Evolutionary conservation across 2,797 vertebrate genomes (phyloP), one percentile per base, ranked within the genome.

Genomic region (Girardinus metallicus): DNA sequence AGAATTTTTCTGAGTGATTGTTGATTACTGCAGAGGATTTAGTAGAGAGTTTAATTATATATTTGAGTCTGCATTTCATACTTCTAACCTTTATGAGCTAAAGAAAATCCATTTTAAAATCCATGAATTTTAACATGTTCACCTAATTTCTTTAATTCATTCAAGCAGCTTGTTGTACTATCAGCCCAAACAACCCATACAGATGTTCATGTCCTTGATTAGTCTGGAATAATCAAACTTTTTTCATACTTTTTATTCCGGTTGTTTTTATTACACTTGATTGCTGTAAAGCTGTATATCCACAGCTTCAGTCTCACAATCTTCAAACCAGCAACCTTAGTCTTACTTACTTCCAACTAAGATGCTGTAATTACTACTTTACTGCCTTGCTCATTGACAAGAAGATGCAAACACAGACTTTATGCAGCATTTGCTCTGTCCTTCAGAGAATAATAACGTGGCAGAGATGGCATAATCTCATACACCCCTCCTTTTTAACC

Each of bases 371-470:
- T 21, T 62, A 16, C 15, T 39, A 43, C 4, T 44, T 70, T n/a
- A 43, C 23, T 44, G 10, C 5, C 26, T 44, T n/a, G 23, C 5
- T 70, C n/a, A 44, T 13, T n/a, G 68, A 70, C 39, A 70, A 41
- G 11, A n/a, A 43, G 68, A 44, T 44, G 23, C 18, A n/a, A n/a
- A 15, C 21, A 70, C 11, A 44, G 26, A n/a, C 21, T 26, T 68
- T 6, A 44, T 70, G 26, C 1, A n/a, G 5, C 41, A 44, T 71
- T 44, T 71, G 2, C 23, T 41, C 26, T n/a, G 41, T 53, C 16
- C 55, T 83, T 76, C n/a, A 18, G 47, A 31, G 80, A 80, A 86
- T 81, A 83, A 74, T 76, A n/a, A 29, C 49, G 70, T 39, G 57
- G 46, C 73, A 75, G 70, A 46, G 72, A 75, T 39, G 2, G 47